Percentiles rank a stretch among this genome's conserved stretches.
Conservation (phyloP, 2,797 vertebrate species). For the Phataginus tricuspis region DNA sequence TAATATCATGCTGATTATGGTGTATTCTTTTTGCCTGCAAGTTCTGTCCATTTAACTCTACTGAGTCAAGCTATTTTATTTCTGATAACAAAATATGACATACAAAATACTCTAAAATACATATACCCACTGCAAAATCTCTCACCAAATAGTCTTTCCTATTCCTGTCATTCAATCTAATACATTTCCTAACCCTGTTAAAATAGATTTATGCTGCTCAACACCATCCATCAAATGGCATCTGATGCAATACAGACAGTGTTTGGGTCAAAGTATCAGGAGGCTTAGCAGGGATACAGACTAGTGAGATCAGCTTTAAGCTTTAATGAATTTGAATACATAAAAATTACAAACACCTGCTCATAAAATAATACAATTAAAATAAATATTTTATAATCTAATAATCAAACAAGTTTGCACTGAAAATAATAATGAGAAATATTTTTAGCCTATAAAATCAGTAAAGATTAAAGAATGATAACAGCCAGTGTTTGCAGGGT, state of each 20-base stretch:
- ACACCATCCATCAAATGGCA: neutral
- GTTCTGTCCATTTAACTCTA: neutral
- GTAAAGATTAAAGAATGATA: neutral
- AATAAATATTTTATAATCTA: constrained; percentile 33
- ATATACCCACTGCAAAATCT: neutral
- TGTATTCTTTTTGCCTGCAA: neutral
- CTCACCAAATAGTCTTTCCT: neutral
- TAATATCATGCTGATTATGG: neutral
- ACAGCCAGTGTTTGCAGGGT: neutral
- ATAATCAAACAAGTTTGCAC: constrained; percentile 1
- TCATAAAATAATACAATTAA: constrained; percentile 15
- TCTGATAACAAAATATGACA: neutral
- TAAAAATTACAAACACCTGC: neutral
- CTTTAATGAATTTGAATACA: neutral
- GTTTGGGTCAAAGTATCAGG: neutral
- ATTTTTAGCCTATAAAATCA: neutral
- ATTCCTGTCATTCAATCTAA: neutral
- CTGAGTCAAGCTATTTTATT: neutral
- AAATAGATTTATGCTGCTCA: neutral
- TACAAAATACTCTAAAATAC: neutral
- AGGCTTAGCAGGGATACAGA: neutral
- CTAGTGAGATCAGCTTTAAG: neutral
- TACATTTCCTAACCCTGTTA: neutral
- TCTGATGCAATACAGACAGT: neutral
- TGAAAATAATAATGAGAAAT: constrained; percentile 18